Conservation (phyloP, 2,797 vertebrate genomes). For the Sebastes steindachneri region DNA sequence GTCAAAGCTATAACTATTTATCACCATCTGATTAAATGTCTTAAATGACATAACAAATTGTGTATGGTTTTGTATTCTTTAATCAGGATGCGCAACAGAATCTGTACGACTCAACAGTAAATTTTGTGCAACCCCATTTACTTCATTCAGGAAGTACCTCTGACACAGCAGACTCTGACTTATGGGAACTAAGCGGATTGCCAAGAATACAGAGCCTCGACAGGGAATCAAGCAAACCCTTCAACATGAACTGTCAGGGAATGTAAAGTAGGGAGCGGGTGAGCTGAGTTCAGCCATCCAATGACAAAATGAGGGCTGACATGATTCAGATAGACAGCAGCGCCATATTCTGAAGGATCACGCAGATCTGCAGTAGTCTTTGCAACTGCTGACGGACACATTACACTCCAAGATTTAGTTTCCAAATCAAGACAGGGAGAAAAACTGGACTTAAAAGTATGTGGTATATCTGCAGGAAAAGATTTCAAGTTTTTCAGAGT, state of each 20-base stretch:
- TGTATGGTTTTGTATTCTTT: constrained; percentile 14
- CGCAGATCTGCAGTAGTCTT: constrained; percentile 25
- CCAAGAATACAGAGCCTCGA: constrained; percentile 55
- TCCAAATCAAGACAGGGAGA: constrained; percentile 26
- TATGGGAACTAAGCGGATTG: constrained; percentile 49
- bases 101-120: constrained; percentile 2
- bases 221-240: constrained; percentile 59
- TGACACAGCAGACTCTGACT: constrained; percentile 67
- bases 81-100: constrained; percentile 18
- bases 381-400: constrained; percentile 38
- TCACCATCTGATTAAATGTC: constrained; percentile 34
- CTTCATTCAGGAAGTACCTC: constrained; percentile 59
- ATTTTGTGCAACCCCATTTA: constrained; percentile 15
- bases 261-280: constrained; percentile 46
- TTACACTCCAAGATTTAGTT: constrained; percentile 25
- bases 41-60: background rate
- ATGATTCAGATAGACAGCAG: constrained; percentile 26
- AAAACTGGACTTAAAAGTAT: constrained; percentile 29
- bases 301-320: constrained; percentile 41
- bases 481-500: constrained; percentile 35
- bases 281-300: constrained; percentile 51
- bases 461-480: constrained; percentile 33
- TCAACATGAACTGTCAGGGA: constrained; percentile 52
- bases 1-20: constrained; percentile 35
- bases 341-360: constrained; percentile 22